Base-by-base conservation (phyloP, 2,113 vertebrate species). In the Aegotheles bennettii region DNA sequence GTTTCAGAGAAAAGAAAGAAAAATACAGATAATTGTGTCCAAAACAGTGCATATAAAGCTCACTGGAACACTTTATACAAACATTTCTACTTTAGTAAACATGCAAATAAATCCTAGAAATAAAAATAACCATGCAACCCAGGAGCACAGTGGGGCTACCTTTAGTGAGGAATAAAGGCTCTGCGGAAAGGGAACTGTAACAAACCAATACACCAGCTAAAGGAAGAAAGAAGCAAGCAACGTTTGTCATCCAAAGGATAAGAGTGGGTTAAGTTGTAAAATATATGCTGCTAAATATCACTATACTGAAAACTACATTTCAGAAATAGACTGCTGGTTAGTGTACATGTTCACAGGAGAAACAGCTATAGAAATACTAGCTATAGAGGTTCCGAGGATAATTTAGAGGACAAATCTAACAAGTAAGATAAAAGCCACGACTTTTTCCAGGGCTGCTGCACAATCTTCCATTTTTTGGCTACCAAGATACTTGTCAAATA, bases 171-270 rank as follows among this genome's bases (percentile, higher is more conserved):
- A 97, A 96, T 89, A 97, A 97, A 95, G 93, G 95, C 89, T 95
- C 90, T 95, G 96, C 70, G 92, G 94, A 95, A 97, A 96, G 93
- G 87, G 91, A 94, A 96, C 93, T 97, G 97, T 93, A 96, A 97
- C 87, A 98, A 97, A 98, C 94, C 96, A 97, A 96, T 63, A 97
- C 84, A 98, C 69, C 86, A 93, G 97, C 98, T 98, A 97, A 94
- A 97, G 95, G 94, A 91, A 95, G 77, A 97, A 85, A 96, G 85
- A 96, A 94, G 90, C 71, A 94, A 95, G 95, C 61, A 94, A 28
- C 96, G 48, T 92, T 43, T 36, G 59, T 97, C 94, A 97, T 68
- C 91, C 68, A 93, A 42, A 89, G 93, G 94, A 42, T 3, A 94
- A 63, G 51, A 80, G 59, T 26, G 67, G 79, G 35, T 28, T 85